Percentiles rank a stretch among this genome's conserved stretches.
Conservation (phyloP, 2,888 invertebrate genomes). For the Drosophila parthenogenetica region DNA sequence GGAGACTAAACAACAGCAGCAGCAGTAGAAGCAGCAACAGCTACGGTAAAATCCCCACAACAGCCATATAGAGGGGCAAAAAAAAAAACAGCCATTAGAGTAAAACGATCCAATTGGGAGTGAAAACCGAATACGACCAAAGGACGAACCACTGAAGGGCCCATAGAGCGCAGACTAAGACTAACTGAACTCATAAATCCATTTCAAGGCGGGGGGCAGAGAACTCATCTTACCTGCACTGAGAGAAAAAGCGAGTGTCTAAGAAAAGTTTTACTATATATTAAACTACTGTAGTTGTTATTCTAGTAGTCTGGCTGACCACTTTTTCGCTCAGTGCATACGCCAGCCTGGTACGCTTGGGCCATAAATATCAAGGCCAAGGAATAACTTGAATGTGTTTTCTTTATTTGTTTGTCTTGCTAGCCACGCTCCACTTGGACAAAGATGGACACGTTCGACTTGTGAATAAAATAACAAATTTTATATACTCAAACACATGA, state of each 20-base stretch:
- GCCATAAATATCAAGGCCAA: constrained; percentile 76
- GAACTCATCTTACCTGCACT: constrained; percentile 37
- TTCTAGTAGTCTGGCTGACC: no score
- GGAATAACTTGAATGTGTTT: constrained; percentile 71
- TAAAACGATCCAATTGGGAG: constrained; percentile 28
- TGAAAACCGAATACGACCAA: constrained; percentile 1
- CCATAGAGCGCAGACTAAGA: constrained; percentile 5
- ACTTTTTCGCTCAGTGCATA: constrained; percentile 36
- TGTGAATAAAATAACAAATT: constrained; percentile 38
- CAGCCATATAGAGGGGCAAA: constrained; percentile 1
- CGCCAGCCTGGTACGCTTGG: constrained; percentile 60
- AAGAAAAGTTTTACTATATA: no score
- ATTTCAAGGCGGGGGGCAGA: constrained; percentile 25
- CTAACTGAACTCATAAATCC: constrained; percentile 48
- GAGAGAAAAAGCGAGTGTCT: no score
- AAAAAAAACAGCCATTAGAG: constrained; percentile 40
- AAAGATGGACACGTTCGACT: constrained; percentile 27
- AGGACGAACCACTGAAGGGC: not conserved
- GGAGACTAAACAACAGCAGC: constrained; percentile 30
- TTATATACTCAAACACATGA: constrained; percentile 3
- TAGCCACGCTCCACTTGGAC: constrained; percentile 53
- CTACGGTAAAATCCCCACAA: constrained; percentile 5
- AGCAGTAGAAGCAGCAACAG: constrained; percentile 2
- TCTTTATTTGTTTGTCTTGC: constrained; percentile 66
- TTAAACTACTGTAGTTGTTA: no score